Evolutionary conservation across 2,888 invertebrate species (phyloP).

Genomic region (Lithophane ornitopus): DNA sequence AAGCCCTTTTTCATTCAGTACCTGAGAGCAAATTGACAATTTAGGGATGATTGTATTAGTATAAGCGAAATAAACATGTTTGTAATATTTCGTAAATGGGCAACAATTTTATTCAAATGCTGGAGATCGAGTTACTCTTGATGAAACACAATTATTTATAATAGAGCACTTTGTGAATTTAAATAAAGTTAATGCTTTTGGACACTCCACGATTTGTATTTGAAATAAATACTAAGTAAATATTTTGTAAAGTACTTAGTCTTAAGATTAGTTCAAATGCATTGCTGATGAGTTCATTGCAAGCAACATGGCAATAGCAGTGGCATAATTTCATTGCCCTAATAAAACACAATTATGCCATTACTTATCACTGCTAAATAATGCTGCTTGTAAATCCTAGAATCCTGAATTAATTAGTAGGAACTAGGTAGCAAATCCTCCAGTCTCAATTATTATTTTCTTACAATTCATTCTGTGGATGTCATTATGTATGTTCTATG

Average conservation of each 20-base stretch:
- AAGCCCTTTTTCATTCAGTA: conserved; percentile 42
- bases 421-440: not conserved
- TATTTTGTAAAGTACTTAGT: not conserved
- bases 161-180: not conserved
- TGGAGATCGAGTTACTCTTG: not conserved
- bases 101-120: not conserved
- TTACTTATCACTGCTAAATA: too few species aligned
- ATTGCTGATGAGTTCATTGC: not conserved
- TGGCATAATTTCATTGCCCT: not conserved
- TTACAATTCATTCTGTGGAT: not conserved
- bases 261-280: not conserved
- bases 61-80: conserved; percentile 10
- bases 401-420: not conserved
- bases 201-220: not conserved
- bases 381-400: not conserved
- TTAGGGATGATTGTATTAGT: conserved; percentile 28
- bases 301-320: not conserved
- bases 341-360: not conserved
- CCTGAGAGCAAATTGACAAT: conserved; percentile 37
- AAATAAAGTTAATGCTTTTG: not conserved
- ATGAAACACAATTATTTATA: not conserved
- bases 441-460: not conserved
- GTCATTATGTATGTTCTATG: too few species aligned
- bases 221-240: too few species aligned
- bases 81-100: not conserved